A percentile compares a stretch with the other conserved stretches of the same genome.
These are phyloP conservation scores for Platypus cylindrus DNA, from an alignment of 2,888 invertebrate species.

Conservation along the genomic window DNA sequence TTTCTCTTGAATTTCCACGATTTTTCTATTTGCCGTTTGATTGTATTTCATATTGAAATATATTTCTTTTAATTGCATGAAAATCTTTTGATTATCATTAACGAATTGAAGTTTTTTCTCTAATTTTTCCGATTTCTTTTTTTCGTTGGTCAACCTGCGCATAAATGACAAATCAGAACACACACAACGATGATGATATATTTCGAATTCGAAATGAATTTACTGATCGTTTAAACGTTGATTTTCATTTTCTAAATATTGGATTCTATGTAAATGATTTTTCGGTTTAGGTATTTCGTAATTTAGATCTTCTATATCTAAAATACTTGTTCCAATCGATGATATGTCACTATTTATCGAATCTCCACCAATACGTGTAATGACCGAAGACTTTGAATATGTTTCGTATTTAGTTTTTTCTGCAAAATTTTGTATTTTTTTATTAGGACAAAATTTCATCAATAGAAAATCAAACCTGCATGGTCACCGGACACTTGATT, in stretches of 20 bases:
- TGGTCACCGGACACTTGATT: too few species aligned
- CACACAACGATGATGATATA: slow-evolving; percentile 1
- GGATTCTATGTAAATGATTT: slow-evolving; percentile 19
- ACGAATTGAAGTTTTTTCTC: slow-evolving; percentile 28
- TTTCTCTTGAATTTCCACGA: slow-evolving; percentile 27
- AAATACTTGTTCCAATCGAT: slow-evolving; percentile 20
- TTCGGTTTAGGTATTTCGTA: too few species aligned
- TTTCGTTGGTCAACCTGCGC: slow-evolving; percentile 17
- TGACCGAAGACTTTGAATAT: too few species aligned
- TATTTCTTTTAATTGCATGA: slow-evolving; percentile 27
- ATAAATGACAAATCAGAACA: not conserved
- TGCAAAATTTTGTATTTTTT: too few species aligned
- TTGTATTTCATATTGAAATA: slow-evolving; percentile 29
- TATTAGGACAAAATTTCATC: too few species aligned
- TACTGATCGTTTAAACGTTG: slow-evolving; percentile 21
- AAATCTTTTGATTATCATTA: slow-evolving; percentile 28
- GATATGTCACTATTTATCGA: slow-evolving; percentile 16
- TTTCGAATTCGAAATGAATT: too few species aligned
- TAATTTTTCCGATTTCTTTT: slow-evolving; percentile 20
- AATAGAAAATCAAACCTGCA: too few species aligned
- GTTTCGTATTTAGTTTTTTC: too few species aligned
- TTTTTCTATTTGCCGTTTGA: slow-evolving; percentile 23
- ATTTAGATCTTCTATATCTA: slow-evolving; percentile 18
- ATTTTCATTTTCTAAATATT: slow-evolving; percentile 21
- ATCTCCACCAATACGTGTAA: too few species aligned